Evolutionary conservation across 2,888 invertebrate genomes (phyloP).

Genomic region (Coremacera marginata): DNA sequence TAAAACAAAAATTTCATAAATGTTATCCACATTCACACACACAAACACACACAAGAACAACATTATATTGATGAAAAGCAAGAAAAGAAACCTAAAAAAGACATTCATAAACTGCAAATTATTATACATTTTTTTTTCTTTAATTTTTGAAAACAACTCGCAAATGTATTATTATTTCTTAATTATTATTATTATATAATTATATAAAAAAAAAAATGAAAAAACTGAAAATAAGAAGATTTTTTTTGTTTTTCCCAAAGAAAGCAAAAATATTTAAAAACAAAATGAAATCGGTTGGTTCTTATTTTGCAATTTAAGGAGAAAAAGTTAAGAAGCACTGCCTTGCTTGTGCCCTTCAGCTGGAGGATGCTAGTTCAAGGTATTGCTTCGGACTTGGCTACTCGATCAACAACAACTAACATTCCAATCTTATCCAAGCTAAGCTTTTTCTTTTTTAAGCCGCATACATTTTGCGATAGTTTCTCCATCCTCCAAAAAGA

Average conservation of each 20-base stretch:
- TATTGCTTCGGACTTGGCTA: background rate
- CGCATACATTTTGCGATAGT: background rate
- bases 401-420: background rate
- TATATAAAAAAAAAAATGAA: conserved; percentile 65
- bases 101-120: conserved; percentile 61
- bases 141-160: conserved; percentile 51
- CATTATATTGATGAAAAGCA: conserved; percentile 44
- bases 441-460: conserved; percentile 10
- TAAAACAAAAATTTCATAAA: conserved; percentile 40
- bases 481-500: background rate
- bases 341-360: conserved; percentile 2
- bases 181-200: conserved; percentile 68
- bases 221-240: conserved; percentile 58
- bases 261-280: conserved; percentile 37
- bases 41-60: conserved; percentile 48
- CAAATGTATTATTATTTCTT: conserved; percentile 63
- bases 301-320: conserved; percentile 23
- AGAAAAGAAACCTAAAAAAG: conserved; percentile 46
- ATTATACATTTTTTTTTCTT: conserved; percentile 52
- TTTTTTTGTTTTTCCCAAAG: conserved; percentile 44
- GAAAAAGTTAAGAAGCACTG: background rate
- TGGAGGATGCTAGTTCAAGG: conserved; percentile 15
- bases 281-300: conserved; percentile 20
- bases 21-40: conserved; percentile 36
- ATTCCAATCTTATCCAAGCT: conserved; percentile 16